Conservation (phyloP, 2,797 vertebrate genomes). For the Artibeus jamaicensis region DNA sequence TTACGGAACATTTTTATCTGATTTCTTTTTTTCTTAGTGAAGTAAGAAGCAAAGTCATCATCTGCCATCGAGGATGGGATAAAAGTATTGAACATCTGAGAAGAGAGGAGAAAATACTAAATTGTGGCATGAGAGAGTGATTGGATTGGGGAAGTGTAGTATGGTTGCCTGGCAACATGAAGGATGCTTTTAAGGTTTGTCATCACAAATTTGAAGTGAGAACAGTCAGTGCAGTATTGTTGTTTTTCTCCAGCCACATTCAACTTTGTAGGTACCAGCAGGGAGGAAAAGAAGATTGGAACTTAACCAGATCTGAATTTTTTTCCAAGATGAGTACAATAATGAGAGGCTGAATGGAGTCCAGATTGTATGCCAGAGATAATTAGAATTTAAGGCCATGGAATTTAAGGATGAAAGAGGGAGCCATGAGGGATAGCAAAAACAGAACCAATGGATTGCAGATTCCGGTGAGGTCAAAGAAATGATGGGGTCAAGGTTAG, state of each 20-base stretch:
- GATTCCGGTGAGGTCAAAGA: background rate
- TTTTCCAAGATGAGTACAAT: background rate
- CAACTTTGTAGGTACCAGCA: background rate
- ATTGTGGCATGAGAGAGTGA: background rate
- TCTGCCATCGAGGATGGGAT: background rate
- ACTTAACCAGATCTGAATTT: background rate
- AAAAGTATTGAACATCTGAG: slow-evolving; percentile 35
- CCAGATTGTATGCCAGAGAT: background rate
- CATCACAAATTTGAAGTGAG: background rate
- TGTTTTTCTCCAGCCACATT: background rate
- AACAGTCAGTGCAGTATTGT: background rate
- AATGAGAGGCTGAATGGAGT: background rate
- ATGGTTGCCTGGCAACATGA: slow-evolving; percentile 41
- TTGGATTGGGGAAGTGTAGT: background rate
- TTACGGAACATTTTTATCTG: background rate
- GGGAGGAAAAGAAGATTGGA: background rate
- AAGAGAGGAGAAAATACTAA: slow-evolving; percentile 15
- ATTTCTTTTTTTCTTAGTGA: background rate
- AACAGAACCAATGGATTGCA: background rate
- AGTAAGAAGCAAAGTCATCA: background rate
- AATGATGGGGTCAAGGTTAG: background rate
- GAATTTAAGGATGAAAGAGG: background rate
- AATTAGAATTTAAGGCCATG: background rate
- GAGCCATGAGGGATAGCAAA: background rate
- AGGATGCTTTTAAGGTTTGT: slow-evolving; percentile 31